phyloP scores from a whole-genome alignment of 2,113 vertebrate genomes.

The Rhinoptilus africanus region DNA sequence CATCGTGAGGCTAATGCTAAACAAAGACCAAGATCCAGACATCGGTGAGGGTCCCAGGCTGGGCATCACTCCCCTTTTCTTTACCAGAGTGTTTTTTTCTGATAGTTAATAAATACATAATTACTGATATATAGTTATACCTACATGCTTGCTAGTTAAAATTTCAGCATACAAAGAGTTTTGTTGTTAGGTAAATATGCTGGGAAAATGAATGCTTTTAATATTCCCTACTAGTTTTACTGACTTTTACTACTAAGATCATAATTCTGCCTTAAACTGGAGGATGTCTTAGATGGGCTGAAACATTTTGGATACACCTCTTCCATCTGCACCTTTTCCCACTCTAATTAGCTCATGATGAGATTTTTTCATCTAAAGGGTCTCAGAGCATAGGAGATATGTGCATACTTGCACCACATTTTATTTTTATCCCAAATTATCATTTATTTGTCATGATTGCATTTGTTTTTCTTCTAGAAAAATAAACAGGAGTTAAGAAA shows the following conservation, averaged over 20 bases:
- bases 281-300: not conserved
- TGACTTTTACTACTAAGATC: not conserved
- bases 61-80: not conserved
- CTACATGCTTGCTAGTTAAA: not conserved
- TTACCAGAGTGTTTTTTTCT: not conserved
- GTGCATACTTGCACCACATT: not conserved
- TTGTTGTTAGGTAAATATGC: not conserved
- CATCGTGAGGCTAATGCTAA: not conserved
- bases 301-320: not conserved
- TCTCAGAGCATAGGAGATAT: not conserved
- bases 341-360: not conserved
- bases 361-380: not conserved
- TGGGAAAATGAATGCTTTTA: not conserved
- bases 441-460: not conserved
- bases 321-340: not conserved
- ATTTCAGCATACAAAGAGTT: not conserved
- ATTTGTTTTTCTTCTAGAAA: not conserved
- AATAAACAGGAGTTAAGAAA: not conserved
- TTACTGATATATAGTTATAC: not conserved
- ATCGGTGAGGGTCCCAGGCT: not conserved
- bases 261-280: not conserved
- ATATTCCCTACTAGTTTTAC: not conserved
- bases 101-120: not conserved
- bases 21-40: not conserved
- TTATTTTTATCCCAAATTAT: not conserved